These are phyloP conservation scores for Ancistrus triradiatus DNA, from an alignment of 2,113 vertebrate species.

Conservation along the genomic window DNA sequence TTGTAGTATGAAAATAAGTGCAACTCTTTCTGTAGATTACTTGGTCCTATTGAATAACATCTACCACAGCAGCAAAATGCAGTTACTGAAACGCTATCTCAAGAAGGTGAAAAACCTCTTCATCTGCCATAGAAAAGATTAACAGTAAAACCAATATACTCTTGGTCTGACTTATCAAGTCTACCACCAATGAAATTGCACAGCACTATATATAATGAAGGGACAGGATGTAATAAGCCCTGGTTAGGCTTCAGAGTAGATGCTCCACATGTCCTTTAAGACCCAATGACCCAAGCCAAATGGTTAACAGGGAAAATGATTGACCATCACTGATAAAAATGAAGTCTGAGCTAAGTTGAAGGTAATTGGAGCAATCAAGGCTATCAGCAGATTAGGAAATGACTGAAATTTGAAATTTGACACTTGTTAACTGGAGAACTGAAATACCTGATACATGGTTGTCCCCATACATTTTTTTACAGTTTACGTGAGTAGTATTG, in stretches of 20 bases:
- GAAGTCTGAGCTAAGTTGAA: constrained; percentile 57
- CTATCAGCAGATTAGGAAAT: constrained; percentile 52
- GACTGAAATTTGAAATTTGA: constrained; percentile 58
- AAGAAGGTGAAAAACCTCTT: constrained; percentile 11
- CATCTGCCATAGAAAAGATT: constrained; percentile 21
- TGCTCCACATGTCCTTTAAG: constrained; percentile 21
- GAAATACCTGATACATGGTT: constrained; percentile 21
- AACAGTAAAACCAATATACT: constrained; percentile 23
- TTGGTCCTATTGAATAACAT: no score
- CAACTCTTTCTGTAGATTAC: no score
- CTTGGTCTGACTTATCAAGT: constrained; percentile 42
- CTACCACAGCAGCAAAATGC: background rate
- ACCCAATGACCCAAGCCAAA: constrained; percentile 15
- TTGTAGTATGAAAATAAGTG: no score
- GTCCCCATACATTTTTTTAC: constrained; percentile 15
- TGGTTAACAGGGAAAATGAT: constrained; percentile 20
- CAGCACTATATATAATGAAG: constrained; percentile 25
- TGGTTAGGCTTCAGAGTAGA: constrained; percentile 16
- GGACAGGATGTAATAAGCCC: constrained; percentile 13
- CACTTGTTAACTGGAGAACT: constrained; percentile 7
- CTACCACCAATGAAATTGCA: constrained; percentile 10
- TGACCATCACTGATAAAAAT: constrained; percentile 32
- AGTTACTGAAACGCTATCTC: background rate
- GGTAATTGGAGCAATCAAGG: constrained; percentile 64
- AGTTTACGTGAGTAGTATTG: constrained; percentile 9